These are phyloP conservation scores for Catostomus latipinnis DNA, from an alignment of 2,797 vertebrate genomes.

Conservation along the genomic window DNA sequence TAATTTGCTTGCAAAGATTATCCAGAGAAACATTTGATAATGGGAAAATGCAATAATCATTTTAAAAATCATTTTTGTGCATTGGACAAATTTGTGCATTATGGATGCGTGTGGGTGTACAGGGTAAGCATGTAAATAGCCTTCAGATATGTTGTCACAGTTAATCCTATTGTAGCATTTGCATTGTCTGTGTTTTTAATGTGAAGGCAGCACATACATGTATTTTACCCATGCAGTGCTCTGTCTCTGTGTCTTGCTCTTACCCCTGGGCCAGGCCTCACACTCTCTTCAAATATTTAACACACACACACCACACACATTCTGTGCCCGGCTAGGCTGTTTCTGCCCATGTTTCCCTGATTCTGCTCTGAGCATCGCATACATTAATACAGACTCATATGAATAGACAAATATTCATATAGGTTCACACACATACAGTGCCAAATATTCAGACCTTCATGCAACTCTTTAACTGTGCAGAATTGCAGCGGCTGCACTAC, in stretches of 20 bases:
- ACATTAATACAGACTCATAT: background rate
- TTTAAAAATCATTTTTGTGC: too few species aligned
- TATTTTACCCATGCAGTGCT: conserved; percentile 64
- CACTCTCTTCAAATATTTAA: conserved; percentile 70
- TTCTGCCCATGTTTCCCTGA: background rate
- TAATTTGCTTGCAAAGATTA: too few species aligned
- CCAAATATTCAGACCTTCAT: background rate
- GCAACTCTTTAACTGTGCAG: background rate
- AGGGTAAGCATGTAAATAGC: conserved; percentile 42
- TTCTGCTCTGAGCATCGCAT: background rate
- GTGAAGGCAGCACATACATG: conserved; percentile 75
- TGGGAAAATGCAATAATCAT: too few species aligned
- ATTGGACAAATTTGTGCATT: too few species aligned
- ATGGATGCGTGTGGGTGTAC: conserved; percentile 1
- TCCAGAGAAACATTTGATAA: too few species aligned
- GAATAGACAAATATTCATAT: background rate
- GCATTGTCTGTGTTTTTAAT: conserved; percentile 64
- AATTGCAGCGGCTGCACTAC: background rate
- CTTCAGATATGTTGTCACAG: conserved; percentile 64
- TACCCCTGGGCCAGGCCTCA: conserved; percentile 66
- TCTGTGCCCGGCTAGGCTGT: too few species aligned
- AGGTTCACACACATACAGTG: background rate
- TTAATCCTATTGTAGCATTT: conserved; percentile 63
- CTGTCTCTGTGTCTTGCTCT: conserved; percentile 16
- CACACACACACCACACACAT: conserved; percentile 49